Conservation (phyloP, 1,140 invertebrate genomes). For the Papilio glaucus region DNA sequence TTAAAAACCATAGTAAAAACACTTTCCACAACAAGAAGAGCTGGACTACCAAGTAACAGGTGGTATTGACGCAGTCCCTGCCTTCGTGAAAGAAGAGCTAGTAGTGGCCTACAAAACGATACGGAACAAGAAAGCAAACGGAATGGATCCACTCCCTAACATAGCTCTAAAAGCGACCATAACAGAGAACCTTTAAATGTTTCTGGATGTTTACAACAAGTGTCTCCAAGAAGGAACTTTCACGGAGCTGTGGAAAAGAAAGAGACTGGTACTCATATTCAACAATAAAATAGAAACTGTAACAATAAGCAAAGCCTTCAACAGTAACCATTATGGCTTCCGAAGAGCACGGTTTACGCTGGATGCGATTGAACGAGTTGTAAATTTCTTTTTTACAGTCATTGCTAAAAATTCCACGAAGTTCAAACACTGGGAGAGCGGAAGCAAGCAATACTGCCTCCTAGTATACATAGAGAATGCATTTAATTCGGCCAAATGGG, state of each 20-base stretch:
- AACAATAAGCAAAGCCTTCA: no score
- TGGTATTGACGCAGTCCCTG: neutral
- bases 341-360: no score
- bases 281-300: no score
- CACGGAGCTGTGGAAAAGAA: neutral
- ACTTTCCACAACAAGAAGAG: slow-evolving; percentile 5
- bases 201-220: slow-evolving; percentile 1
- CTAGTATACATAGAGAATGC: no score
- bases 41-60: neutral
- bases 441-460: no score
- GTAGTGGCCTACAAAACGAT: neutral
- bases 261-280: slow-evolving; percentile 23
- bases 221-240: slow-evolving; percentile 16
- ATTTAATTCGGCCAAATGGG: no score
- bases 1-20: neutral
- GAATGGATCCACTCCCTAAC: neutral
- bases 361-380: no score
- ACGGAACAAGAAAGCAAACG: neutral
- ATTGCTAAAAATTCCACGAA: no score
- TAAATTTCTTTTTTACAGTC: no score
- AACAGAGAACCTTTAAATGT: neutral
- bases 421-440: no score
- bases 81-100: neutral
- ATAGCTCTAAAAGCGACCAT: neutral
- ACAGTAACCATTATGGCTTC: no score